Evolutionary conservation across 2,113 vertebrate genomes (phyloP), one percentile per base, ranked within the genome.

Genomic region (Platichthys flesus): DNA sequence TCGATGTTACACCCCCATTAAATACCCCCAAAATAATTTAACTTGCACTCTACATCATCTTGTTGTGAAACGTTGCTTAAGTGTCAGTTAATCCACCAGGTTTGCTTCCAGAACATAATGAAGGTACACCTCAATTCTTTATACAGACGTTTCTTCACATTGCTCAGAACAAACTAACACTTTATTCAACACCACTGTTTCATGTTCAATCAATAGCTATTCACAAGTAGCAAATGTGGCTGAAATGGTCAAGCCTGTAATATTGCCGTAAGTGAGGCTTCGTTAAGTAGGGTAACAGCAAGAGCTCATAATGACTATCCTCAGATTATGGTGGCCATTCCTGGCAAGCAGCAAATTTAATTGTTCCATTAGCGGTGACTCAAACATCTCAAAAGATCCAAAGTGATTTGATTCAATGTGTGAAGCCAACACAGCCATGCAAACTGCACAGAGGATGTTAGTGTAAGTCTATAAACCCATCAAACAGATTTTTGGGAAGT

Each of bases 61-160:
- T 45, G 68, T 49, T 52, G 54, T 62, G 61, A 23, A 58, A 14
- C 14, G 3, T 47, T 47, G 47, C 78, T 67, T 51, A 77, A 78
- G 60, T 83, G 72, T 68, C 58, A 72, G 63, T 42, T 67, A 88
- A 87, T 85, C 84, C 82, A 84, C 77, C 79, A 72, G 78, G 40
- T 60, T 55, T 61, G 72, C 72, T 59, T 73, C 67, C 65, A 18
- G 51, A 71, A 70, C 66, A 56, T 83, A 80, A 82, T 70, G 67
- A 67, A 83, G 61, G 67, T 42, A 24, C 20, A 45, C 62, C 60
- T 83, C 51, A 10, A 21, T 70, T 81, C 86, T 66, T 83, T 85
- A 73, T 75, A 67, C 76, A 81, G 21, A 68, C 24, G 40, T 67
- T 78, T 61, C 57, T 47, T 67, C 64, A 57, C 61, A 59, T 82